Base-by-base conservation (phyloP, 2,888 invertebrate species). In the Prosopocoilus inquinatus region DNA sequence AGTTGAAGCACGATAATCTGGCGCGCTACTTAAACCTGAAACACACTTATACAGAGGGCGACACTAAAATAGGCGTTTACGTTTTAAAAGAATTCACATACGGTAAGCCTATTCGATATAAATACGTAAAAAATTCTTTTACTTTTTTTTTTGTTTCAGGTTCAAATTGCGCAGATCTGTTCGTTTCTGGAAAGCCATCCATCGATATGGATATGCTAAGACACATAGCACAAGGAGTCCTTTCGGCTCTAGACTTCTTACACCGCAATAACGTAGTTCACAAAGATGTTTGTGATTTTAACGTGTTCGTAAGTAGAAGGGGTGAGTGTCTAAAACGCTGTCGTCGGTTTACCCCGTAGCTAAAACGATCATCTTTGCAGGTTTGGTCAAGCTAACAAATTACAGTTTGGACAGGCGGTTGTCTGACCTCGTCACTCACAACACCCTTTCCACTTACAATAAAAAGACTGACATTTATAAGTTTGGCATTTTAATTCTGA, bases 211-310 rank as follows among this genome's bases (percentile, higher is more conserved):
- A 81, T 53, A 74, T 86, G 51, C 69, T 91, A 5, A 81, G 87
- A 33, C 81, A 84, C 69, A 82, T 93, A 33, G 87, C 88, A 0
- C 79, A 80, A 46, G 91, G 90, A 32, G 82, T 94, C 28, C 79
- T 94, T 2, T 82, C 84, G 50, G 92, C 89, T 9, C 76, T 95
- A 33, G 84, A 85, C 36, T 92, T 87, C 72, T 79, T 96, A 53
- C 95, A 96, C 72, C 82, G 86, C 64, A 89, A 88, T 59, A 89
- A 90, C 61, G 86, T 94, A 1, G 85, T 92, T 11, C 94, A 96
- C 73, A 87, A 88, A 68, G 88, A 91, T 75, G 77, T 96, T n/a
- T 79, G 88, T 57, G 86, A 86, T 65, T 84, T 86, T 13, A 88
- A 86, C 62, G 84, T 92, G 51, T 89, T 86, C 70, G 78, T 93